Conservation (phyloP, 2,888 invertebrate genomes). For the Nemotelus pantherinus region DNA sequence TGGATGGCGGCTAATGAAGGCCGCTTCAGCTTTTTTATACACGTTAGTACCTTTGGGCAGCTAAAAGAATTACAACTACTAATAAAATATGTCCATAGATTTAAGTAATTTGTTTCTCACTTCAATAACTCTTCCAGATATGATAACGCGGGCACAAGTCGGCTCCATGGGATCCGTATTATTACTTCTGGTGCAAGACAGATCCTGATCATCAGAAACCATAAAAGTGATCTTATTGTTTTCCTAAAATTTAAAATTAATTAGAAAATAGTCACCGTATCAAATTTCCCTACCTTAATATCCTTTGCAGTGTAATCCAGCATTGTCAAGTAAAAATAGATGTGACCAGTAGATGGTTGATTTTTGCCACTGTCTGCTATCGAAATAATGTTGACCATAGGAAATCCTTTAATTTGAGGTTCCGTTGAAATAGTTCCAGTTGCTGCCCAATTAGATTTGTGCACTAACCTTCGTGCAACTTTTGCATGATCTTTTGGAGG, state of each 20-base stretch:
- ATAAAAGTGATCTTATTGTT: constrained; percentile 61
- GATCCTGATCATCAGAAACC: constrained; percentile 60
- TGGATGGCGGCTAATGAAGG: constrained; percentile 61
- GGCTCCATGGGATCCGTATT: constrained; percentile 64
- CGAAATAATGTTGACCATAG: constrained; percentile 64
- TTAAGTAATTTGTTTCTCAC: constrained; percentile 30
- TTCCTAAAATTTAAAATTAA: constrained; percentile 47
- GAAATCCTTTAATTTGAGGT: constrained; percentile 57
- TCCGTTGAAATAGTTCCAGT: constrained; percentile 62
- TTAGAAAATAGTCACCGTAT: background rate
- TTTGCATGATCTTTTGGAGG: constrained; percentile 59
- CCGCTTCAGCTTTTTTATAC: constrained; percentile 55
- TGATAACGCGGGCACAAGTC: constrained; percentile 60
- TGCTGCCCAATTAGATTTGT: constrained; percentile 61
- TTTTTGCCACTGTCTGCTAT: constrained; percentile 59
- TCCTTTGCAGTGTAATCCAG: constrained; percentile 64
- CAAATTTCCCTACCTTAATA: constrained; percentile 42
- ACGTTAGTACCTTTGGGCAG: constrained; percentile 53
- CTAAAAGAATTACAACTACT: constrained; percentile 50
- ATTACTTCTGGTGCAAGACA: constrained; percentile 56
- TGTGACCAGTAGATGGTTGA: constrained; percentile 59
- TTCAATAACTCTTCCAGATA: constrained; percentile 59
- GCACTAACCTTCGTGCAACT: constrained; percentile 61
- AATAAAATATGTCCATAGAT: background rate
- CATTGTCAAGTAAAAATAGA: constrained; percentile 62